Conservation (phyloP, 2,113 vertebrate genomes). For the Paramormyrops kingsleyae region DNA sequence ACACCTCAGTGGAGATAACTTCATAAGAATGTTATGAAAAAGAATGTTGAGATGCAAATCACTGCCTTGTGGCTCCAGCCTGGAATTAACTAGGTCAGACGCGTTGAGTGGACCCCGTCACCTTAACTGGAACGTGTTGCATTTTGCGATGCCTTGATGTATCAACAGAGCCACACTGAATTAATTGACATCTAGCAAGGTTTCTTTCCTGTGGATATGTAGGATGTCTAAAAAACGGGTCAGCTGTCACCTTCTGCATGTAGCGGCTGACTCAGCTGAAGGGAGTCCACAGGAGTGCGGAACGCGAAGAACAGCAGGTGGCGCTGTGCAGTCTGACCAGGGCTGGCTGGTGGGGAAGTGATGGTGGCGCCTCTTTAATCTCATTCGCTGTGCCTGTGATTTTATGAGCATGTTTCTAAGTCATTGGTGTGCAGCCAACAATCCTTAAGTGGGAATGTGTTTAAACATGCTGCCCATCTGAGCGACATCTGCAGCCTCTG, state of each 20-base stretch:
- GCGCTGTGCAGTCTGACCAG: not conserved
- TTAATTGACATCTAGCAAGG: not conserved
- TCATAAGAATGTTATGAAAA: not conserved
- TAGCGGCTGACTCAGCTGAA: not conserved
- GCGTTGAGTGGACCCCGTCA: not conserved
- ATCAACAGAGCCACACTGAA: not conserved
- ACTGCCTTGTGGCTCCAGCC: not conserved
- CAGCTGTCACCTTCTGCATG: not conserved
- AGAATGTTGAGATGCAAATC: not conserved
- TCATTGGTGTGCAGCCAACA: not conserved
- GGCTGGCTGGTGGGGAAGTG: not conserved
- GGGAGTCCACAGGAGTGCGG: not conserved
- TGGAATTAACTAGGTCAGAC: not conserved
- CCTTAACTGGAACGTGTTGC: not conserved
- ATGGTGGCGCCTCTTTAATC: not conserved
- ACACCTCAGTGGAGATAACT: not conserved
- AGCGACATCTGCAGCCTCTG: slow-evolving; percentile 8
- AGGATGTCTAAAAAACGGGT: not conserved
- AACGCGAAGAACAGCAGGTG: not conserved
- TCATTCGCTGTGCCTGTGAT: not conserved
- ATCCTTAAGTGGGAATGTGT: not conserved
- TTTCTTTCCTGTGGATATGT: not conserved
- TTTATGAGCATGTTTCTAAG: not conserved
- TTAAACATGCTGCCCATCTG: not conserved
- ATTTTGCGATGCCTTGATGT: not conserved